A percentile compares a stretch with the other conserved stretches of the same genome.
These are phyloP conservation scores for Heliothis peltigera DNA, from an alignment of 2,888 invertebrate genomes.

Conservation along the genomic window DNA sequence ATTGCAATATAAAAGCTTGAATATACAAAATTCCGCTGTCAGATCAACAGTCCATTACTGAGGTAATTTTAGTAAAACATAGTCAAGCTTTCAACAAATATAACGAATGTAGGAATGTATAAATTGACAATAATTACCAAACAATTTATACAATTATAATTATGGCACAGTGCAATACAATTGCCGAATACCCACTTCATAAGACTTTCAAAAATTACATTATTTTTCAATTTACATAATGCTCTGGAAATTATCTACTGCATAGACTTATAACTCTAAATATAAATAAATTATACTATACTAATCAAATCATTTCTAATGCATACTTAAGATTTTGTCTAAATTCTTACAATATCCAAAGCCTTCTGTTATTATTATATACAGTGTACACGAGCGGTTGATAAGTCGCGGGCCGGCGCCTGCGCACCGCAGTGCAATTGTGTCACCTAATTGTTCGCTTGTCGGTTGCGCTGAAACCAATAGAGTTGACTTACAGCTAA, in stretches of 20 bases:
- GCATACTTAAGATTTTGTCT: too few species aligned
- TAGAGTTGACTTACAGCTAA: slow-evolving; percentile 52
- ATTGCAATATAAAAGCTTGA: slow-evolving; percentile 14
- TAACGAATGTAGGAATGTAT: slow-evolving; percentile 45
- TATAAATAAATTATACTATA: background rate
- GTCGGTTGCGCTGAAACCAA: slow-evolving; percentile 45
- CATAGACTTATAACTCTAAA: too few species aligned
- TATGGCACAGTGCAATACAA: slow-evolving; percentile 3
- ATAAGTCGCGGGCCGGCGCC: slow-evolving; percentile 69
- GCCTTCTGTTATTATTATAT: slow-evolving; percentile 40
- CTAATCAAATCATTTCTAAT: background rate
- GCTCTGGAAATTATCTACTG: too few species aligned
- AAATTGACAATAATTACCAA: slow-evolving; percentile 49
- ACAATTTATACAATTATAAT: slow-evolving; percentile 58
- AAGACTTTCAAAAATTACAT: too few species aligned
- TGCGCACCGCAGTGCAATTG: slow-evolving; percentile 71
- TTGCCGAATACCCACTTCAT: slow-evolving; percentile 6
- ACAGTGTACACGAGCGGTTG: slow-evolving; percentile 24
- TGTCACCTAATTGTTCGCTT: slow-evolving; percentile 80
- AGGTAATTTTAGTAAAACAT: slow-evolving; percentile 41
- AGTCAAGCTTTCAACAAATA: slow-evolving; percentile 39
- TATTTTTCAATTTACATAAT: too few species aligned
- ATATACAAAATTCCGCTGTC: slow-evolving; percentile 28
- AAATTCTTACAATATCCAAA: background rate
- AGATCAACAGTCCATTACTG: slow-evolving; percentile 33